A percentile compares a stretch with the other conserved stretches of the same genome.
Conservation (phyloP, 2,888 invertebrate genomes). For the Polyploca ridens region DNA sequence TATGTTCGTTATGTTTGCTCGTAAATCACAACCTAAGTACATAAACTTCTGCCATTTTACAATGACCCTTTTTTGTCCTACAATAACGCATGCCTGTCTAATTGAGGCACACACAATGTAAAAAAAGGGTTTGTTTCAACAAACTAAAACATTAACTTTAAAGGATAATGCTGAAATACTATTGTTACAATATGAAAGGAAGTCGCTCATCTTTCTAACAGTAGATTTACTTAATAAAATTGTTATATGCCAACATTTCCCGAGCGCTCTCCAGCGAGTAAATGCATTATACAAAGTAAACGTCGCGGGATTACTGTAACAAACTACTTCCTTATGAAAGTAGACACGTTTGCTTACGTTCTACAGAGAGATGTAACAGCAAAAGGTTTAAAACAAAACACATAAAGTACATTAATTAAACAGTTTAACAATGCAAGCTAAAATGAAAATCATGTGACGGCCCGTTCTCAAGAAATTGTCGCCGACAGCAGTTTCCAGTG, state of each 20-base stretch:
- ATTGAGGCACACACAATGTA: conserved; percentile 36
- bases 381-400: neutral
- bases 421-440: conserved; percentile 16
- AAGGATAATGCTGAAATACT: neutral
- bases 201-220: neutral
- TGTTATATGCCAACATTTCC: conserved; percentile 2
- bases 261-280: neutral
- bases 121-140: conserved; percentile 34
- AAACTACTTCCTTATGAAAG: conserved; percentile 6
- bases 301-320: conserved; percentile 6
- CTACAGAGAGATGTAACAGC: neutral
- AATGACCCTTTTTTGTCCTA: conserved; percentile 31
- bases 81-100: conserved; percentile 25
- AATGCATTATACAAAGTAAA: conserved; percentile 7
- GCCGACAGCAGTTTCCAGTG: conserved; percentile 29
- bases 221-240: neutral
- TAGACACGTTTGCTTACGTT: conserved; percentile 16
- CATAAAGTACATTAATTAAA: neutral
- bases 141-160: neutral
- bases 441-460: conserved; percentile 21
- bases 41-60: conserved; percentile 27
- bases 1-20: conserved; percentile 8
- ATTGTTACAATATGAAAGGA: neutral
- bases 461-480: conserved; percentile 16
- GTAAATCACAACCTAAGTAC: conserved; percentile 10